Conservation (phyloP, 1,140 invertebrate species). For the Diorhabda elongata region DNA sequence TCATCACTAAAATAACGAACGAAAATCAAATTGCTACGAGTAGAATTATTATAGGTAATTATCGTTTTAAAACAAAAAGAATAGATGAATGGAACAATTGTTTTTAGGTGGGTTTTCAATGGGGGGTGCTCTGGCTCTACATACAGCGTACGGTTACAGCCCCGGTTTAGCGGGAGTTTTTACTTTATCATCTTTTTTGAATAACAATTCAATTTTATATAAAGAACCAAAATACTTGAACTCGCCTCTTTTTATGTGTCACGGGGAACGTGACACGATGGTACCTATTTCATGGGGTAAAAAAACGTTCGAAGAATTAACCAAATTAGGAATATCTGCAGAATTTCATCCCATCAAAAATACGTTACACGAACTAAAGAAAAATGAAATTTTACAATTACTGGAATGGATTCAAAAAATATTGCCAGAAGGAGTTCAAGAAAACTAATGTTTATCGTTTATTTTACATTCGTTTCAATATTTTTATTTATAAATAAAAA, state of each 20-base stretch:
- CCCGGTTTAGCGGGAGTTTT: slow-evolving; percentile 63
- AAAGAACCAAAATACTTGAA: slow-evolving; percentile 26
- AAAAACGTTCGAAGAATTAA: slow-evolving; percentile 49
- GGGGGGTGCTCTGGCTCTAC: slow-evolving; percentile 66
- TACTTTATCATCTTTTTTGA: slow-evolving; percentile 68
- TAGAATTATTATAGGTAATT: slow-evolving; percentile 61
- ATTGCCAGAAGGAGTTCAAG: slow-evolving; percentile 38
- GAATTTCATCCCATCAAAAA: slow-evolving; percentile 51
- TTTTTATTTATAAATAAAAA: too few relatives aligned
- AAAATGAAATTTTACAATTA: slow-evolving; percentile 49
- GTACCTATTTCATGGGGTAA: slow-evolving; percentile 55
- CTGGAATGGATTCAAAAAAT: slow-evolving; percentile 52
- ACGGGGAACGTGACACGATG: slow-evolving; percentile 52
- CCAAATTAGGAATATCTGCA: slow-evolving; percentile 50
- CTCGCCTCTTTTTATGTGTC: slow-evolving; percentile 48
- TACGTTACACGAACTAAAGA: slow-evolving; percentile 55
- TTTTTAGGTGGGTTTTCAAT: slow-evolving; percentile 69
- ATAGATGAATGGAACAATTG: not conserved
- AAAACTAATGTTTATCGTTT: too few relatives aligned
- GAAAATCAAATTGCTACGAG: slow-evolving; percentile 56
- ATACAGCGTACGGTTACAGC: slow-evolving; percentile 60
- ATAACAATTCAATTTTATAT: slow-evolving; percentile 62
- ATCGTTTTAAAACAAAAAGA: not conserved
- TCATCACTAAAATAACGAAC: slow-evolving; percentile 61
- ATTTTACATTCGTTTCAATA: too few relatives aligned